Evolutionary conservation across 2,797 vertebrate genomes (phyloP), one percentile per base, ranked within the genome.

Genomic region (Semaprochilodus insignis): DNA sequence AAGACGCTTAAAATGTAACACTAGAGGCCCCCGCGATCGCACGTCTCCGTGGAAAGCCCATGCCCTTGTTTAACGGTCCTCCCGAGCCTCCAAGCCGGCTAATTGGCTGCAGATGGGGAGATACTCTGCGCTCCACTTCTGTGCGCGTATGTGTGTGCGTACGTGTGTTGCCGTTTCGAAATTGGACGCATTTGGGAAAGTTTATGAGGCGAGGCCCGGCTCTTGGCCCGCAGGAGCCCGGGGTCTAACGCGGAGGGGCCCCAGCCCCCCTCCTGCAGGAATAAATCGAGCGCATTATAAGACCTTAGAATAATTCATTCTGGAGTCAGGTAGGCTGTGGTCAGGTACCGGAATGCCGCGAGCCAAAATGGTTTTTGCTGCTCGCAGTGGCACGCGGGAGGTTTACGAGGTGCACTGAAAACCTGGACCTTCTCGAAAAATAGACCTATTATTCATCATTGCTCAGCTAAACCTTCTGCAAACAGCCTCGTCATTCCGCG

Each of bases 51-150:
- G 92, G 91, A 93, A 92, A 93, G 92, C 91, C 92, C 89, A 90
- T 87, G 93, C 93, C 93, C 92, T 94, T 93, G 89, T 90, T 93
- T 93, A 94, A 91, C 90, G 92, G 92, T 90, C 89, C 91, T 92
- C 90, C 91, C 88, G 88, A 88, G 86, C 74, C 82, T 81, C 81
- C 74, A 31, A 86, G 86, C 87, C 83, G 91, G 77, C 83, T 96
- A 95, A 96, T 95, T 95, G 94, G 92, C 91, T 91, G 85, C 95
- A 95, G 95, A 94, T 96, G 95, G 92, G 87, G 89, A 81, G 85
- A 31, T 48, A 48, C 93, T 91, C 93, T 90, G 87, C 89, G 91
- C 91, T 80, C 88, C 40, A 44, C 6, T 44, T 6, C 6, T 44
- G 40, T 44, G 40, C 8, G 40, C 8, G 40, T 44, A 10, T 44